Conservation (phyloP, 2,888 invertebrate genomes). For the Diarsia mendica region DNA sequence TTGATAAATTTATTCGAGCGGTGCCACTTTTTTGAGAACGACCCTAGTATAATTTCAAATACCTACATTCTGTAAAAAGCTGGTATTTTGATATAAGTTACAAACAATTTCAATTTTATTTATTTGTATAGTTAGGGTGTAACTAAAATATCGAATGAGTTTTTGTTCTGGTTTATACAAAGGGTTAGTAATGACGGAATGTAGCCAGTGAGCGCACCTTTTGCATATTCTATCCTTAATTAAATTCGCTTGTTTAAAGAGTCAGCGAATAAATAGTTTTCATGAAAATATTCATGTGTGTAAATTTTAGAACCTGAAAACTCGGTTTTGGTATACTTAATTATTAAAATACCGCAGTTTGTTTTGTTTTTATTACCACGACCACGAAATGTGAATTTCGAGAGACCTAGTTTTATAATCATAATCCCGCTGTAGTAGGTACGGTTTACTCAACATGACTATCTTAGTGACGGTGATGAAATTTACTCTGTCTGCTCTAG, state of each 20-base stretch:
- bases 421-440: not conserved
- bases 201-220: slow-evolving; percentile 23
- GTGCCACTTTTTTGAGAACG: no score
- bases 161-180: slow-evolving; percentile 21
- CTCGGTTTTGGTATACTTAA: not conserved
- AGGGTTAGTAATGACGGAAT: slow-evolving; percentile 34
- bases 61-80: no score
- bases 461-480: not conserved
- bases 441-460: not conserved
- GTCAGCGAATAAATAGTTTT: slow-evolving; percentile 15
- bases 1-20: no score
- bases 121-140: no score
- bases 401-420: not conserved
- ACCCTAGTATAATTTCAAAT: no score
- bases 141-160: slow-evolving; percentile 11
- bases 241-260: slow-evolving; percentile 14
- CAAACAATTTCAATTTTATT: no score
- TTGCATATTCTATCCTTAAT: slow-evolving; percentile 26
- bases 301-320: not conserved
- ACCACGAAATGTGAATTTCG: not conserved
- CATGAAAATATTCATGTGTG: not conserved
- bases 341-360: not conserved
- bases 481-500: not conserved
- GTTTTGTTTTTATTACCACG: not conserved
- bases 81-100: no score